phyloP scores from a whole-genome alignment of 2,888 invertebrate species.

The Drosophila nr. medialis region DNA sequence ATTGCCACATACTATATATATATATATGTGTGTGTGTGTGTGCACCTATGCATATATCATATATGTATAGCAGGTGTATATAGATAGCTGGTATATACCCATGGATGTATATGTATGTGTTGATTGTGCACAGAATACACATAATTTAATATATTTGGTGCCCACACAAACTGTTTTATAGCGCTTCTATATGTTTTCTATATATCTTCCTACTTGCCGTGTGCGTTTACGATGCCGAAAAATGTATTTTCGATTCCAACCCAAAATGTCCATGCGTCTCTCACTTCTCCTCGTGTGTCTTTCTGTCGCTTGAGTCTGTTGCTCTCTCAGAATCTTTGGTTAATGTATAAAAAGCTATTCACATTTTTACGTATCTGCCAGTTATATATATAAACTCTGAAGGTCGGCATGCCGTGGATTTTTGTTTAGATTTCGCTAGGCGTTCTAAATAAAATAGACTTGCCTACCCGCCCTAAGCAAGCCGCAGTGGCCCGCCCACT shows the following conservation, averaged over 20 bases:
- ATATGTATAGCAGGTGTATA: constrained; percentile 52
- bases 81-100: constrained; percentile 30
- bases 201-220: constrained; percentile 66
- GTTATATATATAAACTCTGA: constrained; percentile 73
- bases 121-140: constrained; percentile 14
- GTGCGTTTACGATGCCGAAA: constrained; percentile 68
- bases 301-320: constrained; percentile 19
- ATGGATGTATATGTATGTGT: constrained; percentile 8
- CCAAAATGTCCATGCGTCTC: constrained; percentile 36
- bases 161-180: constrained; percentile 60
- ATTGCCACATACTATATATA: constrained; percentile 46
- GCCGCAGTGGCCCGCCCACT: constrained; percentile 6
- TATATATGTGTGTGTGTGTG: constrained; percentile 12
- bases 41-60: constrained; percentile 14
- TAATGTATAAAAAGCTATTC: constrained; percentile 75
- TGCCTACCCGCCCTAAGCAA: neutral
- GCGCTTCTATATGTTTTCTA: constrained; percentile 56
- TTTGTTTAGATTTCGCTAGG: constrained; percentile 76
- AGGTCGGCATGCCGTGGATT: constrained; percentile 70
- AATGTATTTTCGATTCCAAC: constrained; percentile 74
- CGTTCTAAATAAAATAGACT: constrained; percentile 68
- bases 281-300: constrained; percentile 1
- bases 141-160: constrained; percentile 26
- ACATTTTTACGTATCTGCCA: constrained; percentile 69
- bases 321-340: constrained; percentile 33